Base-by-base conservation (phyloP, 2,888 invertebrate species). In the Lathronympha strigana region DNA sequence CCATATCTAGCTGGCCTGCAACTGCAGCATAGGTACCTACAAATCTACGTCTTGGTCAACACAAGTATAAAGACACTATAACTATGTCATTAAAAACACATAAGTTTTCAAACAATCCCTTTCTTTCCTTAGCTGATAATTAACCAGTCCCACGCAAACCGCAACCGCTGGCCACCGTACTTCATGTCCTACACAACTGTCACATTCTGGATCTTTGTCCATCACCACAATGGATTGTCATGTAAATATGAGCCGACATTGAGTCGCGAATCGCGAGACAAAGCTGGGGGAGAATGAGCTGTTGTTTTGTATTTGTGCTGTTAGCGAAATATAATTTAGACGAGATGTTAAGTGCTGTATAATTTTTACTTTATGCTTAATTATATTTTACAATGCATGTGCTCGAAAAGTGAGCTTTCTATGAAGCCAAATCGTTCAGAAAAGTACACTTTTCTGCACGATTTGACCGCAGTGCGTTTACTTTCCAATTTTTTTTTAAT, bases 231-330 rank as follows among this genome's bases (percentile, higher is more conserved):
- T 54, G 47, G 31, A 63, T 67, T 67, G 58, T 67, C 40, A 67
- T 67, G 63, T 67, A 60, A 67, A 67, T 67, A 66, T 17, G 60
- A 50, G 33, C 31, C 45, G 67, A 47, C 67, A 62, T 63, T 67
- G 67, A 63, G 19, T 11, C 9, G 19, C 40, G 40, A 40, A 40
- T 31, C 9, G 11, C 25, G 21, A 40, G 19, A 45, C 57, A 57
- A 57, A 23, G 25, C 25, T 19, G 13, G 21, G 11, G 21, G 4
- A 43, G 43, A 60, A 36, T 47, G 58, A 13, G 8, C 25, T 40
- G 38, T 21, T 21, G 28, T 15, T 23, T 47, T 60, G 31, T 47
- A 0, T 47, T 4, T 23, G 45, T 43, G 6, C 17, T 43, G 47
- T 47, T n/a, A 43, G 19, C 25, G 28, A 33, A 58, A 45, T 45